Conservation (phyloP, 2,113 vertebrate species). For the Otocyon megalotis region DNA sequence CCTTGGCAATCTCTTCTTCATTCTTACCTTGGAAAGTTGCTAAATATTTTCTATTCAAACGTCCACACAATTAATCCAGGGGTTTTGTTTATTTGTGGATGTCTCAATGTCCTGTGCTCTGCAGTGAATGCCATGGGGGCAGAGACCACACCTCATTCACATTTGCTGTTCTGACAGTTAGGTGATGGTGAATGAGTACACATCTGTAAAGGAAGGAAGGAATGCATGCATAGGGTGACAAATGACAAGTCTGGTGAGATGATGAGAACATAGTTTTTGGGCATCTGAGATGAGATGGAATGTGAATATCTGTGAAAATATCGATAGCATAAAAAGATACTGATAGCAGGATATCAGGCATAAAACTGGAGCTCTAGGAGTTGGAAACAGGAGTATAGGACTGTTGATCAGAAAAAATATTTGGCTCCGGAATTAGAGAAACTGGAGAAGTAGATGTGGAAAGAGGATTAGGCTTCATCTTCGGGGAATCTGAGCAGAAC, state of each 20-base stretch:
- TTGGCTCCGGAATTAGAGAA: background rate
- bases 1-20: background rate
- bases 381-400: background rate
- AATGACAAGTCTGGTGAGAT: background rate
- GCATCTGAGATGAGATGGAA: background rate
- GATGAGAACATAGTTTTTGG: background rate
- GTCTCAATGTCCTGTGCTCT: background rate
- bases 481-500: background rate
- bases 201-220: background rate
- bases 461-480: background rate
- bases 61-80: background rate
- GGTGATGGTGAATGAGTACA: background rate
- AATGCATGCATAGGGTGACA: background rate
- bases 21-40: background rate
- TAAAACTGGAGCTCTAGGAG: background rate
- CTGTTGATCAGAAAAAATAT: background rate
- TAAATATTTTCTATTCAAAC: background rate
- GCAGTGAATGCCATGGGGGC: background rate
- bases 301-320: background rate
- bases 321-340: background rate
- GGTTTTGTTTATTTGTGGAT: background rate
- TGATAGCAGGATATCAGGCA: background rate
- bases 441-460: background rate
- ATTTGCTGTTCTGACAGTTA: background rate
- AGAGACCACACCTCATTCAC: background rate